Conservation (phyloP, 2,797 vertebrate genomes). For the Pseudochirops corinnae region DNA sequence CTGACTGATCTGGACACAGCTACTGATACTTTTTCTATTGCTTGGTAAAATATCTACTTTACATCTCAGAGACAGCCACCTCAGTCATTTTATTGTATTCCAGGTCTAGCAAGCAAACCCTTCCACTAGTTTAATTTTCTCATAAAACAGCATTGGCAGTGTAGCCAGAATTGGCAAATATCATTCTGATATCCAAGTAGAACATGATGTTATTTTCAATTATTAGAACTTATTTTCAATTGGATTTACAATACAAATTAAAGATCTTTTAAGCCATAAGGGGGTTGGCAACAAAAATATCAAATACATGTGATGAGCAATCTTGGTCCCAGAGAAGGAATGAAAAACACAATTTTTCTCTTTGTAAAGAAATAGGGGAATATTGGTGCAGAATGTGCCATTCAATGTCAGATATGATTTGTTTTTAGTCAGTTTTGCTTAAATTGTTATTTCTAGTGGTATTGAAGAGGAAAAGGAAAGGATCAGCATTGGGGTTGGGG, state of each 20-base stretch:
- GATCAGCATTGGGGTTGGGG: not conserved
- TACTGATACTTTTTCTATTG: not conserved
- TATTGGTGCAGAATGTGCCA: not conserved
- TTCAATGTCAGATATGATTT: not conserved
- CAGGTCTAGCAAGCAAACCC: not conserved
- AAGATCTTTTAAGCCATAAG: not conserved
- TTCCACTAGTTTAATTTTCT: not conserved
- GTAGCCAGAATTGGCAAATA: not conserved
- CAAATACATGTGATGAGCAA: not conserved
- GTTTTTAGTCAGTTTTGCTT: not conserved
- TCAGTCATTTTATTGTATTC: not conserved
- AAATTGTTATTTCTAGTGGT: not conserved
- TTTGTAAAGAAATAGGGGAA: not conserved
- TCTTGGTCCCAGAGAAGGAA: not conserved
- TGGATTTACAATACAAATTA: not conserved
- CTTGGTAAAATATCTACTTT: not conserved
- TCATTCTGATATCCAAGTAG: not conserved
- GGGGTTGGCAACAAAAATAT: not conserved
- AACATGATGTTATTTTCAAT: not conserved
- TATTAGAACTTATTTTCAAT: not conserved
- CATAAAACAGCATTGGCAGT: not conserved
- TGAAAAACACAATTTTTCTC: not conserved
- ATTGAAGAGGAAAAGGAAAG: not conserved
- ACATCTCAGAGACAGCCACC: not conserved
- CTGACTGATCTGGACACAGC: not conserved